Conservation (phyloP, 2,113 vertebrate genomes). For the Petromus typicus region DNA sequence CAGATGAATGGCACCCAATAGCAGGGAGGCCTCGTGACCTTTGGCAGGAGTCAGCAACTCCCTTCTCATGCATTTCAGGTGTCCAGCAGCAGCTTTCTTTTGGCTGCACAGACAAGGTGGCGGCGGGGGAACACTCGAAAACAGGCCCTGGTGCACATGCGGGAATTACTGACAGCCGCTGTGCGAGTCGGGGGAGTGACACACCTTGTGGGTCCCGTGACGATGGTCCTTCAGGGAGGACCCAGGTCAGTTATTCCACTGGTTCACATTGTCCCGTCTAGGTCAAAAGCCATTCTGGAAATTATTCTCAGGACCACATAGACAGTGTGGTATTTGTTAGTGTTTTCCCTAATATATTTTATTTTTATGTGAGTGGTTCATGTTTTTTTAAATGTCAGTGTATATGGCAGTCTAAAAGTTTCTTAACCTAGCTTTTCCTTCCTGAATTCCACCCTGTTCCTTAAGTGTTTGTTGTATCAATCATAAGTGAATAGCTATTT, state of each 20-base stretch:
- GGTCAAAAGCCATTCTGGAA: not conserved
- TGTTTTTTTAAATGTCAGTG: not conserved
- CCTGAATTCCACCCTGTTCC: not conserved
- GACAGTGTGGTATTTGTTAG: not conserved
- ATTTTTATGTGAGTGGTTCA: conserved; percentile 20
- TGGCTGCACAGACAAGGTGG: conserved; percentile 98
- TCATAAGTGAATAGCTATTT: not conserved
- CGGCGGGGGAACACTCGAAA: conserved; percentile 95
- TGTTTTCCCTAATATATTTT: not conserved
- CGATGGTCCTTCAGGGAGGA: conserved; percentile 98
- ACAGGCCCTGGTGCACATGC: conserved; percentile 97
- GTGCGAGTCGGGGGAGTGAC: conserved; percentile 97
- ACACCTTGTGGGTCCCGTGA: conserved; percentile 96
- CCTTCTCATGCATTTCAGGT: conserved; percentile 87
- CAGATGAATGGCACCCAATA: too few species aligned
- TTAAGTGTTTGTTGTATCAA: not conserved
- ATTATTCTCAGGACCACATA: not conserved
- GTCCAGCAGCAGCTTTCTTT: conserved; percentile 97
- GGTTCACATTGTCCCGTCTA: not conserved
- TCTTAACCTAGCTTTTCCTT: not conserved
- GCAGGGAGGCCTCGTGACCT: too few species aligned
- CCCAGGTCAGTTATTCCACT: conserved; percentile 89
- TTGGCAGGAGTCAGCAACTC: rapidly evolving
- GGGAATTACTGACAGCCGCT: conserved; percentile 96
- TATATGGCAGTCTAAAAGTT: not conserved